Evolutionary conservation across 2,113 vertebrate genomes (phyloP).

Genomic region (Pachycephala philippinensis): DNA sequence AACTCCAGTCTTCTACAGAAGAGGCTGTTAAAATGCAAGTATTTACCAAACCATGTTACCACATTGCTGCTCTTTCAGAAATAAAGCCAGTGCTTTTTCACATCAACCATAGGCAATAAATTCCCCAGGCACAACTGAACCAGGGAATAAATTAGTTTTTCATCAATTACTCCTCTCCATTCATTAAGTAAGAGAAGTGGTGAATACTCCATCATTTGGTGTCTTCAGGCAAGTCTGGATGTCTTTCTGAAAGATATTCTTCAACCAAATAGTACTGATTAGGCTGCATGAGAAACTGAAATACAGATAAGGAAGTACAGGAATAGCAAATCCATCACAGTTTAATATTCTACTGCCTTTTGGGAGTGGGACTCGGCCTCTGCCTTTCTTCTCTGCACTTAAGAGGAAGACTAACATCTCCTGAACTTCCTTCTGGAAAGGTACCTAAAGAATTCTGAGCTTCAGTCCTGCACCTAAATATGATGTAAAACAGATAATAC

Average conservation of each 20-base stretch:
- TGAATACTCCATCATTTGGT: not conserved
- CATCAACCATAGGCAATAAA: not conserved
- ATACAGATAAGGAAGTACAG: not conserved
- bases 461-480: not conserved
- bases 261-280: not conserved
- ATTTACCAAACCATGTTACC: not conserved
- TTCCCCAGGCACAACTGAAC: not conserved
- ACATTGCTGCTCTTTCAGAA: not conserved
- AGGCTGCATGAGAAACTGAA: not conserved
- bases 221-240: not conserved
- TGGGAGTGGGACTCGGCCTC: not conserved
- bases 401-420: not conserved
- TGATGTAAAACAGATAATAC: not conserved
- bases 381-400: not conserved
- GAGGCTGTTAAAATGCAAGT: not conserved
- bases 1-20: not conserved
- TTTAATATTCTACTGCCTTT: not conserved
- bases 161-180: not conserved
- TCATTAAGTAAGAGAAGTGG: not conserved
- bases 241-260: slow-evolving; percentile 17
- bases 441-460: not conserved
- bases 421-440: not conserved
- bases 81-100: not conserved
- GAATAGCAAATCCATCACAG: not conserved
- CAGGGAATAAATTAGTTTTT: slow-evolving; percentile 14